Evolutionary conservation across 2,797 vertebrate genomes (phyloP).

Genomic region (Pterois miles): DNA sequence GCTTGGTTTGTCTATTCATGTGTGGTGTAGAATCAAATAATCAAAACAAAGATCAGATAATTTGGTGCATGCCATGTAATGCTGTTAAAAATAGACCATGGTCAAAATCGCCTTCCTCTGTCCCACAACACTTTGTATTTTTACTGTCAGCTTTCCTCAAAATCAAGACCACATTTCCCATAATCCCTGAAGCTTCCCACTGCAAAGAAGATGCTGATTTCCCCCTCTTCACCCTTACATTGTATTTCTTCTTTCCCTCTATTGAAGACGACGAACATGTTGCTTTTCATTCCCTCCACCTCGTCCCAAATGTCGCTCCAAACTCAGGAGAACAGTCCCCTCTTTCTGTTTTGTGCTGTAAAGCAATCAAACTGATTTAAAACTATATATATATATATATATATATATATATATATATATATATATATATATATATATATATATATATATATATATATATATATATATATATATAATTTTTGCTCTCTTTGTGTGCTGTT

Average conservation of each 20-base stretch:
- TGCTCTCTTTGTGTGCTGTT: neutral
- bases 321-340: neutral
- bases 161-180: neutral
- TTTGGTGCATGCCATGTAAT: no score
- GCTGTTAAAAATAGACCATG: no score
- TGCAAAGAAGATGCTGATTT: neutral
- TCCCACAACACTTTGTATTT: neutral
- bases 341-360: neutral
- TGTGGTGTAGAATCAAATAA: no score
- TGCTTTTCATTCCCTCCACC: neutral
- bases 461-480: neutral
- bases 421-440: neutral
- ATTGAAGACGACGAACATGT: neutral
- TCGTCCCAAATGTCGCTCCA: no score
- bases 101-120: neutral
- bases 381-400: neutral
- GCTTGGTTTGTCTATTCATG: neutral
- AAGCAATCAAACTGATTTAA: neutral
- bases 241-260: neutral
- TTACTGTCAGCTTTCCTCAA: no score
- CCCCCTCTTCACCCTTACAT: neutral
- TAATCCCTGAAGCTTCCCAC: neutral
- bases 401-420: neutral
- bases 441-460: neutral
- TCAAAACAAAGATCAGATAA: neutral